Conservation (phyloP, 2,888 invertebrate species). For the Pachymerium ferrugineum region DNA sequence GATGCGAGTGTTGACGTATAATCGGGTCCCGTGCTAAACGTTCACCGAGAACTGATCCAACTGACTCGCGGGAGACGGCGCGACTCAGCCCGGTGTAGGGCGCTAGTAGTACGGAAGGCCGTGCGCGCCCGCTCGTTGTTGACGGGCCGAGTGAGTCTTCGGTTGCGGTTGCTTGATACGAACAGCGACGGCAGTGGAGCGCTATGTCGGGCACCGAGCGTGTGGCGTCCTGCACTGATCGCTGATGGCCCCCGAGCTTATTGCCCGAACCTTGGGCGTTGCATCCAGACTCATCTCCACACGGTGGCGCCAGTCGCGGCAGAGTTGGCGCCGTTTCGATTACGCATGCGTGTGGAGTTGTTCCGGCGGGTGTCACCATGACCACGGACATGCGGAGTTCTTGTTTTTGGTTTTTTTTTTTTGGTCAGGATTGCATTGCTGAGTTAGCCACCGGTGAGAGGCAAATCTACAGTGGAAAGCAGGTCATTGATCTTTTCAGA, state of each 20-base stretch:
- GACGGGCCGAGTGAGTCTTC: neutral
- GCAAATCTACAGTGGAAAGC: neutral
- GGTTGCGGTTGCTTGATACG: conserved; percentile 46
- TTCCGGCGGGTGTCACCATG: conserved; percentile 41
- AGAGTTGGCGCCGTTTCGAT: neutral
- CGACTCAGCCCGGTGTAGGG: conserved; percentile 57
- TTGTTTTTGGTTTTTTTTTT: neutral
- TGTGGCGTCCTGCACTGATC: conserved; percentile 34
- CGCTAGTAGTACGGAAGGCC: conserved; percentile 30
- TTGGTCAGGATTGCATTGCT: neutral
- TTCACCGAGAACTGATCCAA: conserved; percentile 59
- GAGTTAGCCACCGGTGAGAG: neutral
- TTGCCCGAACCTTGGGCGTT: neutral
- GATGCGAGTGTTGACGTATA: conserved; percentile 81
- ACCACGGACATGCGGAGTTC: conserved; percentile 38
- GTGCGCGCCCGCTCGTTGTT: no score
- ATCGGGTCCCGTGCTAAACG: conserved; percentile 60
- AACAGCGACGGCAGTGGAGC: conserved; percentile 61
- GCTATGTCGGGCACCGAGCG: conserved; percentile 77
- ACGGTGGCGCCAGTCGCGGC: conserved; percentile 28
- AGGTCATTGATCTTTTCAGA: no score
- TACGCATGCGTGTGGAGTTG: conserved; percentile 33
- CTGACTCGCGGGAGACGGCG: conserved; percentile 76
- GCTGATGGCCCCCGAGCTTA: neutral
- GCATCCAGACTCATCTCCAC: conserved; percentile 9